phyloP scores from a whole-genome alignment of 2,888 invertebrate species.

The Pollenia labialis region DNA sequence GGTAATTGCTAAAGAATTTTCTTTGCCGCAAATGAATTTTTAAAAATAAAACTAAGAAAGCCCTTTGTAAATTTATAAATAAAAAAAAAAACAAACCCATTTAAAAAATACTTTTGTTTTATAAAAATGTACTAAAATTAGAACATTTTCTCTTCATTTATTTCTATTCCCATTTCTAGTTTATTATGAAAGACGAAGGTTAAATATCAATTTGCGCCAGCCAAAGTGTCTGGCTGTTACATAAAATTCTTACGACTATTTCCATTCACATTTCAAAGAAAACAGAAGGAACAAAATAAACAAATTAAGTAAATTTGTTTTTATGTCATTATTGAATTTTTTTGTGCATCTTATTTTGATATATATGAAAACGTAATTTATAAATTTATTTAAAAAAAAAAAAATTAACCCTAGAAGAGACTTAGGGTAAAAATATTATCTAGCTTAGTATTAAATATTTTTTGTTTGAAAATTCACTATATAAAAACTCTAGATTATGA shows the following conservation, averaged over 20 bases:
- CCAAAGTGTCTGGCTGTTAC: constrained; percentile 60
- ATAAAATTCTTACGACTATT: constrained; percentile 40
- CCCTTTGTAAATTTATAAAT: neutral
- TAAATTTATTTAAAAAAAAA: constrained; percentile 1
- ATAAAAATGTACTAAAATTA: neutral
- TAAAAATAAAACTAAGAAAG: too few species aligned
- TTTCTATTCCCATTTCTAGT: constrained; percentile 25
- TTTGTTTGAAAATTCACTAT: too few species aligned
- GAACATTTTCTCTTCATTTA: constrained; percentile 1
- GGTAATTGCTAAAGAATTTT: too few species aligned
- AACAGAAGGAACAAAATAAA: neutral
- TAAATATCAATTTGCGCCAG: constrained; percentile 51
- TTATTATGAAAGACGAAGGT: constrained; percentile 49
- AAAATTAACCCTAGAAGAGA: constrained; percentile 3
- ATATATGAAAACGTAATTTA: neutral
- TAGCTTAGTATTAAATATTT: too few species aligned
- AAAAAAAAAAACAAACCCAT: neutral
- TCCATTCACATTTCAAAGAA: constrained; percentile 30
- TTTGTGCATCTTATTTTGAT: neutral
- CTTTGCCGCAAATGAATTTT: too few species aligned
- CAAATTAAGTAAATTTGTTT: constrained; percentile 26
- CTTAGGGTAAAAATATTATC: neutral
- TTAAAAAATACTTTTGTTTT: neutral
- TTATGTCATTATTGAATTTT: constrained; percentile 34
- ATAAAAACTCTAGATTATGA: too few species aligned